These are phyloP conservation scores for Anguilla marmorata DNA, from an alignment of 2,797 vertebrate species.

Conservation along the genomic window DNA sequence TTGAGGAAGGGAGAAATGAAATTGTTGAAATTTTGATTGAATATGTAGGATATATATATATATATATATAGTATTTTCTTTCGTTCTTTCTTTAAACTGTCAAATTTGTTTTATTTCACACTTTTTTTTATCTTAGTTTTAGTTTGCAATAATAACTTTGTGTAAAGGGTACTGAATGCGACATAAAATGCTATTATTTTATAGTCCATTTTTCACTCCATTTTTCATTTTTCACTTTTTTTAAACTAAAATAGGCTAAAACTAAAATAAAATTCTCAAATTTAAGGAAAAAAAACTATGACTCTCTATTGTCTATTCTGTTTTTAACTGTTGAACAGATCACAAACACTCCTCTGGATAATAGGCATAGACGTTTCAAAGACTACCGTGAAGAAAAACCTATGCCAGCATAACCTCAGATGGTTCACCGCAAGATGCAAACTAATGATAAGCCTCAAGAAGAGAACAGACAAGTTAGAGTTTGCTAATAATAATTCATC, in stretches of 20 bases:
- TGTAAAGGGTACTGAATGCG: too few relatives aligned
- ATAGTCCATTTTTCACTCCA: too few relatives aligned
- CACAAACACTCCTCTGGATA: neutral
- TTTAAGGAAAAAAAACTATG: neutral
- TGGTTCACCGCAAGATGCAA: neutral
- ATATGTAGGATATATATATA: too few relatives aligned
- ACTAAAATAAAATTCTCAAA: neutral
- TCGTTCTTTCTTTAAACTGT: too few relatives aligned
- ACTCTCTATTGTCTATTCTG: too few relatives aligned
- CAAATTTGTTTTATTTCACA: too few relatives aligned
- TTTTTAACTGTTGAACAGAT: neutral
- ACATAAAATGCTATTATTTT: too few relatives aligned
- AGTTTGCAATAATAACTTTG: too few relatives aligned
- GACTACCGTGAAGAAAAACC: neutral
- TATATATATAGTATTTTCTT: too few relatives aligned
- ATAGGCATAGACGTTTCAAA: neutral
- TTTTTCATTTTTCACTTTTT: too few relatives aligned
- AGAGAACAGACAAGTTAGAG: neutral
- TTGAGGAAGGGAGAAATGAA: neutral
- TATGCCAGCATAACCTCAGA: neutral
- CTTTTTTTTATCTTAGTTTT: too few relatives aligned
- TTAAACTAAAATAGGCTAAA: too few relatives aligned
- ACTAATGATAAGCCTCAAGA: neutral
- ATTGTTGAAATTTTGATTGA: neutral
- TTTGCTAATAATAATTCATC: neutral